Conservation (phyloP, 1,140 invertebrate species). For the Dendroctonus ponderosae region DNA sequence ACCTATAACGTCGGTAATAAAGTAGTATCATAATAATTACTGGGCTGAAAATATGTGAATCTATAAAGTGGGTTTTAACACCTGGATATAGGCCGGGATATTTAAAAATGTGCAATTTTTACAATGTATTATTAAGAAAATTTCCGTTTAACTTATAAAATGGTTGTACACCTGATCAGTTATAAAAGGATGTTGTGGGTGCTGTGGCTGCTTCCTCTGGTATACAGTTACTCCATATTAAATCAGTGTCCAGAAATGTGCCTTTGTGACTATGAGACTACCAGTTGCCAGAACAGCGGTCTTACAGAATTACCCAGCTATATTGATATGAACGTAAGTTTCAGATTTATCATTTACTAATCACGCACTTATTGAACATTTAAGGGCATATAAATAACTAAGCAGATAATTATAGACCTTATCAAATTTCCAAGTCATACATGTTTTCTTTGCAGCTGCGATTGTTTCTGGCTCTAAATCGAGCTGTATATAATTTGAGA, state of each 20-base stretch:
- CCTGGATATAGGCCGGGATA: no score
- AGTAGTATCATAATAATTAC: no score
- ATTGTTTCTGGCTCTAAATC: neutral
- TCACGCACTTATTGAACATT: neutral
- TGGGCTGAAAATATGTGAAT: no score
- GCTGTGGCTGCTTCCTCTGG: constrained; percentile 16
- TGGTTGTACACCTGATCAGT: neutral
- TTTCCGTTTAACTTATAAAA: neutral
- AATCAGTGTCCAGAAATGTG: constrained; percentile 33
- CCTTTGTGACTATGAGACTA: constrained; percentile 26
- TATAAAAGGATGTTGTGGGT: constrained; percentile 11
- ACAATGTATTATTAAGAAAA: no score
- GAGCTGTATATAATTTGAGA: neutral
- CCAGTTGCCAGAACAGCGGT: constrained; percentile 28
- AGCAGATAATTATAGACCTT: neutral
- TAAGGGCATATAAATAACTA: constrained; percentile 14
- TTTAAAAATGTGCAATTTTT: no score
- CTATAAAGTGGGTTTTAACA: no score
- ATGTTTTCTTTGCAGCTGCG: neutral
- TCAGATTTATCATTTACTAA: neutral
- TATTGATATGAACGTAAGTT: constrained; percentile 36
- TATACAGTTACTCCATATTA: neutral
- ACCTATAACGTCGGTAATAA: no score
- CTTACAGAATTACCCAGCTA: constrained; percentile 27
- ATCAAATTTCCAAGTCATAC: neutral